Conservation (phyloP, 2,888 invertebrate genomes). For the Phymatocera aterrima region DNA sequence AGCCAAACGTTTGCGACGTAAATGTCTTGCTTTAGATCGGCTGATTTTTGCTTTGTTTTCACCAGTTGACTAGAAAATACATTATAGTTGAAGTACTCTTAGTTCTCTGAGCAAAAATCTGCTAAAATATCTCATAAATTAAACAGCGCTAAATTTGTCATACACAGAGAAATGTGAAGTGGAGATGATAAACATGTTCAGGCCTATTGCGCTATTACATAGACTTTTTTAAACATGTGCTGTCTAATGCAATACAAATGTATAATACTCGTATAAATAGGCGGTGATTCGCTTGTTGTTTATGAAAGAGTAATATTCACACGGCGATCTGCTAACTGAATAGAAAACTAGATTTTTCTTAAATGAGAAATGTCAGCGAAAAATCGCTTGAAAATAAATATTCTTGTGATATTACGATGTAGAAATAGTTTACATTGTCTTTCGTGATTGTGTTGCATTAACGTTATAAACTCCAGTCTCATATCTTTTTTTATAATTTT, state of each 20-base stretch:
- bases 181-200: not conserved
- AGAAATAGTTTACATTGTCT: no score
- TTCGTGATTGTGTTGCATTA: no score
- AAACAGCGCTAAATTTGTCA: not conserved
- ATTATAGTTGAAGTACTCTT: constrained; percentile 22
- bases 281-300: not conserved
- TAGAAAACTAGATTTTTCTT: no score
- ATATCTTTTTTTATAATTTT: no score
- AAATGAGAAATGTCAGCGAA: no score
- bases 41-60: constrained; percentile 57
- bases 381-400: no score
- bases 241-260: not conserved
- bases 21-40: constrained; percentile 65
- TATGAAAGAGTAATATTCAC: not conserved
- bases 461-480: no score
- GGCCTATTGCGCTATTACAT: not conserved
- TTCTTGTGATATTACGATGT: no score
- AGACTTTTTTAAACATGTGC: not conserved
- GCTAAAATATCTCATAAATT: constrained; percentile 16
- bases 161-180: constrained; percentile 11
- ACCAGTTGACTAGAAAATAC: constrained; percentile 54
- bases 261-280: not conserved
- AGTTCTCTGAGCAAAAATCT: not conserved
- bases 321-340: not conserved
- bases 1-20: constrained; percentile 65